Evolutionary conservation across 2,113 vertebrate species (phyloP), one percentile per base, ranked within the genome.

Genomic region (Toxostoma redivivum): DNA sequence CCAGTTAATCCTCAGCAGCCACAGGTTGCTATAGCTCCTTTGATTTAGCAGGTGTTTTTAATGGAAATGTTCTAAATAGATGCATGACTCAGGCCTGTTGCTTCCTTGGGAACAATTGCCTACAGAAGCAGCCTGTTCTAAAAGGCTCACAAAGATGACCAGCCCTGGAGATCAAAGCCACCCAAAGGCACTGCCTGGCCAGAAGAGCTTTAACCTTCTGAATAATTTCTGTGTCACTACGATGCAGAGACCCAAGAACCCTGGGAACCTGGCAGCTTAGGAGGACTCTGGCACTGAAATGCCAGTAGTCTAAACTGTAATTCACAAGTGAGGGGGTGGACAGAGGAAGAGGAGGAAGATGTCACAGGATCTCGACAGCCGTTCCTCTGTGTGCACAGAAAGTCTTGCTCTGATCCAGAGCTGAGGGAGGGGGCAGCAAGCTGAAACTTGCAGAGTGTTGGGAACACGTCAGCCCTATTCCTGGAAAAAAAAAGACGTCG

Each of bases 91-190:
- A 95, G 79, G 88, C 88, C 72, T 67, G 64, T 95, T 96, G 90
- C 96, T 94, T 95, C 94, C 96, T 96, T 96, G 95, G 95, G 96
- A 96, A 97, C 94, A 94, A 93, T 90, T 93, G 82, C 95, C 92
- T 88, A 47, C 86, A 93, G 93, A 83, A 90, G 64, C 92, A 97
- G 90, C 37, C n/a, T 90, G 76, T 84, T 96, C 69, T 72, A 37
- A 81, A 86, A 1, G 2, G 60, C 44, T 91, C 77, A 37, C 65
- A 83, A 8, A 67, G 90, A 74, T 96, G 93, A 94, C 92, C 94
- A 91, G 77, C 60, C 53, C 61, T 71, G 65, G 77, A 91, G 65
- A 92, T 71, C 77, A 95, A 94, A 94, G 72, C 35, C 1, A 10
- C 60, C 24, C 51, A 73, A 66, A 57, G 38, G 67, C 30, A 69